phyloP scores from a whole-genome alignment of 2,888 invertebrate genomes.

The Acleris literana region DNA sequence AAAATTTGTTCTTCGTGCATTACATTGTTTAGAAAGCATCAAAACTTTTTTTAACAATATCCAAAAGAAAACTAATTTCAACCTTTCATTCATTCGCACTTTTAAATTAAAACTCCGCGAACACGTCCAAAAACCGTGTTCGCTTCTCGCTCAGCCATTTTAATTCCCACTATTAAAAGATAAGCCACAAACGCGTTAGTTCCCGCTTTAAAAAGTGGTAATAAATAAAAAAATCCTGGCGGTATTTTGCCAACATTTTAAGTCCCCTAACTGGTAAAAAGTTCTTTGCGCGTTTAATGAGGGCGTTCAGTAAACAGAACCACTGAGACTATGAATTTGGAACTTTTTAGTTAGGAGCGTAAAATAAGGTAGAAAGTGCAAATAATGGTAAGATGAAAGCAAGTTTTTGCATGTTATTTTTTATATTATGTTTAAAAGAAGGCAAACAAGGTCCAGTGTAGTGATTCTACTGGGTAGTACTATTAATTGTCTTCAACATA shows the following conservation, averaged over 20 bases:
- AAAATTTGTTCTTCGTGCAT: no score
- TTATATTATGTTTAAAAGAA: not conserved
- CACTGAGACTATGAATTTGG: constrained; percentile 41
- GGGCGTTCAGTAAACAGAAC: constrained; percentile 54
- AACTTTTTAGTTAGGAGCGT: constrained; percentile 1
- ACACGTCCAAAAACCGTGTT: not conserved
- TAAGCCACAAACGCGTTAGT: constrained; percentile 26
- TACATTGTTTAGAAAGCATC: no score
- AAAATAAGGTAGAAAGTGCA: no score
- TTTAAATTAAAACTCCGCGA: not conserved
- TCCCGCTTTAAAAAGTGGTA: constrained; percentile 28
- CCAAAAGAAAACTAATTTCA: no score
- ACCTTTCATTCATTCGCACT: not conserved
- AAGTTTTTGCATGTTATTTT: no score
- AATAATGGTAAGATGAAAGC: no score
- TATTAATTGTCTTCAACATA: no score
- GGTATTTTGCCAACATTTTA: constrained; percentile 53
- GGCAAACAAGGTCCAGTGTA: not conserved
- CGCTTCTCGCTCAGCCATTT: constrained; percentile 7
- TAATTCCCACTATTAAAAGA: constrained; percentile 29
- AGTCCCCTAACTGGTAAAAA: constrained; percentile 60
- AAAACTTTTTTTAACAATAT: no score
- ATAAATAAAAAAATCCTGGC: constrained; percentile 36
- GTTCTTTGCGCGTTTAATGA: constrained; percentile 67
- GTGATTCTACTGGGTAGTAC: no score